Conservation (phyloP, 2,888 invertebrate genomes). For the Punctoribates punctum region DNA sequence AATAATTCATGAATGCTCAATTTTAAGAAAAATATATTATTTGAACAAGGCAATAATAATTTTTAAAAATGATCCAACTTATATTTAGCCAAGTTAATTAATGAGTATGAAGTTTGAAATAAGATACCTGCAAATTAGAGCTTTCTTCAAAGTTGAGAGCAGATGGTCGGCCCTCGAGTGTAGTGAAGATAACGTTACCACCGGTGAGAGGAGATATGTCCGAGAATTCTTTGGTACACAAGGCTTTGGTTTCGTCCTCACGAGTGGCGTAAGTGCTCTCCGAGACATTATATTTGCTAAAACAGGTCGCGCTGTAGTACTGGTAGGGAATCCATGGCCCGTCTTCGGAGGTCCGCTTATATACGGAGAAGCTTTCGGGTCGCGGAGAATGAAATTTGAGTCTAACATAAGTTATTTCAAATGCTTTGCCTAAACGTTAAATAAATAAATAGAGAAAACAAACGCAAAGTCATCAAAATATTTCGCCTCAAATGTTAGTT, state of each 20-base stretch:
- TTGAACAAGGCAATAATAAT: no score
- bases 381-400: conserved; percentile 90
- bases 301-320: conserved; percentile 87
- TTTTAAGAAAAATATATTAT: no score
- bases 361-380: conserved; percentile 95
- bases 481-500: neutral
- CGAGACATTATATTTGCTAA: conserved; percentile 80
- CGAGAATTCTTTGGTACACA: conserved; percentile 98
- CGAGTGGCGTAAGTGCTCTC: conserved; percentile 69
- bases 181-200: conserved; percentile 91
- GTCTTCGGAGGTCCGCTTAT: conserved; percentile 71
- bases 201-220: conserved; percentile 93
- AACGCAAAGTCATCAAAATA: neutral
- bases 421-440: conserved; percentile 73
- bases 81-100: no score
- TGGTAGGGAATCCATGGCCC: conserved; percentile 85
- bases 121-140: conserved; percentile 74
- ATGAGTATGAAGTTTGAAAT: neutral
- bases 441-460: neutral
- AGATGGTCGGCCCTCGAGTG: conserved; percentile 87
- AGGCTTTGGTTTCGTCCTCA: conserved; percentile 79
- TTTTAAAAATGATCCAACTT: no score
- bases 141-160: conserved; percentile 87
- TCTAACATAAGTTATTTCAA: conserved; percentile 93
- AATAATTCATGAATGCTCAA: no score